Base-by-base conservation (phyloP, 2,797 vertebrate genomes). In the Darevskia nairensis region DNA sequence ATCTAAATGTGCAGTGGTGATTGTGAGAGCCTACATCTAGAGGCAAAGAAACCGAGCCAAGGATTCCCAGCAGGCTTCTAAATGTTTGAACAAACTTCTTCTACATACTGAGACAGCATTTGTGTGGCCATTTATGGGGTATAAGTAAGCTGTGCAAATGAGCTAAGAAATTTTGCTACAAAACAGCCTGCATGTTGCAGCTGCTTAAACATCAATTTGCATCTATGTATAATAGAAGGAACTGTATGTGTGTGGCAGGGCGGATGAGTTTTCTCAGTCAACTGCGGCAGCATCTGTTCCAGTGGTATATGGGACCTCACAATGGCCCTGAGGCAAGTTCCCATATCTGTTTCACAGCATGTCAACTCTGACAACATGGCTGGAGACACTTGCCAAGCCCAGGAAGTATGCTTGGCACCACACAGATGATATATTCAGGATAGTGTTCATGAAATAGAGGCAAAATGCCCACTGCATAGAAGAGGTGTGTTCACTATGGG, bases 101-200 rank as follows among this genome's bases (percentile, higher is more conserved):
- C 71, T 75, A 75, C 59, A 35, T 25, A 86, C 86, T 91, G 76
- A 87, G 90, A 79, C 50, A 13, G 0, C 68, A 86, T 91, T 91
- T 93, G 79, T 88, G 80, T 87, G 50, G 13, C 50, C 50, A 15
- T 55, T 55, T 55, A 15, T 55, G 50, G 50, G 3, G 50, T 55
- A 55, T 55, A 55, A 55, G 50, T 55, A 15, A 55, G 13, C 13
- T 55, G 50, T 4, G 32, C 13, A 25, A 69, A 84, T 55, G 68
- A 41, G 3, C 27, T 68, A 44, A 68, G 25, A 82, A 44, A 21
- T 17, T 39, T 44, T 84, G 21, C 50, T 35, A 78, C 59, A 77
- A 72, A 74, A 86, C 32, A 78, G 74, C 23, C 39, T 46, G 23
- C 6, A 61, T 17, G 72, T 44, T 85, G 25, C 11, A 61, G 55